These are phyloP conservation scores for Coleophora deauratella DNA, from an alignment of 2,888 invertebrate genomes.

Conservation along the genomic window DNA sequence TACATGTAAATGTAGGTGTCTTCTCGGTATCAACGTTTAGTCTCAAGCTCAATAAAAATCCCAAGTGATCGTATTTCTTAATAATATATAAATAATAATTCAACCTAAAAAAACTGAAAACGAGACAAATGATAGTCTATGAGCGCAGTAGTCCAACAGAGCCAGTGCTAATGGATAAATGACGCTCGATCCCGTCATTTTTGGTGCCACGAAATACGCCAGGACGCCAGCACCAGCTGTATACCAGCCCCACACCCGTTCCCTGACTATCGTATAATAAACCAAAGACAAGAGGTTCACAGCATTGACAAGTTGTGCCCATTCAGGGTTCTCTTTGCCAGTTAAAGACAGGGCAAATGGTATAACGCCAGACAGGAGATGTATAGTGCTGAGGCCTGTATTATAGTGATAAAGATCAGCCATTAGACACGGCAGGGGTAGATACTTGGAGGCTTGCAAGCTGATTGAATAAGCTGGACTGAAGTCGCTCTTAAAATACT, in stretches of 20 bases:
- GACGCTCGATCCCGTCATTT: neutral
- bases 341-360: neutral
- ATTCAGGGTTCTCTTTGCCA: too few relatives aligned
- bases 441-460: neutral
- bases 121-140: too few relatives aligned
- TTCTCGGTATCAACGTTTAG: too few relatives aligned
- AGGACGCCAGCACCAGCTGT: neutral
- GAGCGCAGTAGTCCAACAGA: too few relatives aligned
- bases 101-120: too few relatives aligned
- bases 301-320: neutral
- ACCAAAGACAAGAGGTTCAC: neutral
- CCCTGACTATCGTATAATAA: neutral
- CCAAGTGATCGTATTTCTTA: too few relatives aligned
- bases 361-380: neutral
- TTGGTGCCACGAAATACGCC: neutral
- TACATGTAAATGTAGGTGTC: too few relatives aligned
- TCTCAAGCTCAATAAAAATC: too few relatives aligned
- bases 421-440: neutral
- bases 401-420: neutral
- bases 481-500: neutral
- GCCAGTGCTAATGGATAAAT: too few relatives aligned
- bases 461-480: neutral
- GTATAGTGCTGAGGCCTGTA: neutral
- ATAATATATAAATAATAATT: too few relatives aligned
- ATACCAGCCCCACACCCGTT: neutral